Evolutionary conservation across 1,140 invertebrate genomes (phyloP).

Genomic region (Yoshiicerus persimilis): DNA sequence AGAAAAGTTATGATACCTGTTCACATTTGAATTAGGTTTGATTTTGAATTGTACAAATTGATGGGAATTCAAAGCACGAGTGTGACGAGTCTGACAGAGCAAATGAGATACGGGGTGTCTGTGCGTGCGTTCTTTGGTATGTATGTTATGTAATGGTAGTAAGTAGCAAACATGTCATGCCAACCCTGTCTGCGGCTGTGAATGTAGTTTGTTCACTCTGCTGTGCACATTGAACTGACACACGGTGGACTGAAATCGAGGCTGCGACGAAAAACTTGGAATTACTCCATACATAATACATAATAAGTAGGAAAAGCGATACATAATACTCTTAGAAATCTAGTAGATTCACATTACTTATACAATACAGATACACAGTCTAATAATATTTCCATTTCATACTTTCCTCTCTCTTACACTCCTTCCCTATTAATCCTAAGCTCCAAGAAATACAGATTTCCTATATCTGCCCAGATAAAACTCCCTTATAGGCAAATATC

Average conservation of each 20-base stretch:
- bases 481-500: background rate
- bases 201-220: background rate
- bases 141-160: background rate
- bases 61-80: constrained; percentile 12
- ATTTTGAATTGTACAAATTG: constrained; percentile 18
- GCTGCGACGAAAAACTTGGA: background rate
- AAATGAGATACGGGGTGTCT: background rate
- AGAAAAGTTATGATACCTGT: background rate
- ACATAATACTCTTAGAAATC: constrained; percentile 6
- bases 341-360: background rate
- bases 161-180: background rate
- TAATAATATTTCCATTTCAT: background rate
- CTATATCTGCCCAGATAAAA: background rate
- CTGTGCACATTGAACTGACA: background rate
- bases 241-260: background rate
- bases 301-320: constrained; percentile 11
- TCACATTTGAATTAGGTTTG: background rate
- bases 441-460: background rate
- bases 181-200: background rate
- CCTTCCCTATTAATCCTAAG: background rate
- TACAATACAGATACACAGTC: background rate
- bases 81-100: background rate
- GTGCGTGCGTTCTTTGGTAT: background rate
- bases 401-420: background rate
- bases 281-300: constrained; percentile 17